These are phyloP conservation scores for Polymixis flavicincta DNA, from an alignment of 2,888 invertebrate species.

Conservation along the genomic window DNA sequence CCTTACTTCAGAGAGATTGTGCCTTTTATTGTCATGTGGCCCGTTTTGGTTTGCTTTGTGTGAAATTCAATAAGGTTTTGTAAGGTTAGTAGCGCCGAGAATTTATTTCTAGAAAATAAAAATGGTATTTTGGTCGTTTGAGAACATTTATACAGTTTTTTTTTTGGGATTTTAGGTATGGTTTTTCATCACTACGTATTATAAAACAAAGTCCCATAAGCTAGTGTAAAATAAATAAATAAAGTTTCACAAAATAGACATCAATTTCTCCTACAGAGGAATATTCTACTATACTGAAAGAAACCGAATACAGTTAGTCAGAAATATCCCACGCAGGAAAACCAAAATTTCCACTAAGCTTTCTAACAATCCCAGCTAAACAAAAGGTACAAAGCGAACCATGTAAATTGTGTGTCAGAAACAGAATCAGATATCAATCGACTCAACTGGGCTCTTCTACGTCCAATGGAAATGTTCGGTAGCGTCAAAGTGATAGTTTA, in stretches of 20 bases:
- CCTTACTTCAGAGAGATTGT: conserved; percentile 60
- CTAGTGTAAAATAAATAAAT: too few species aligned
- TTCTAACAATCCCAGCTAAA: conserved; percentile 24
- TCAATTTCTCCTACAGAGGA: not conserved
- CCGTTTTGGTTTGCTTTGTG: conserved; percentile 46
- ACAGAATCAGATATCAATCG: conserved; percentile 76
- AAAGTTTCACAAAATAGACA: not conserved
- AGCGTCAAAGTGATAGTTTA: conserved; percentile 36
- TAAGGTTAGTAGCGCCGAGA: not conserved
- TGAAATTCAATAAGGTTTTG: conserved; percentile 47
- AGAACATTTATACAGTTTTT: not conserved
- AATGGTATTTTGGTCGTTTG: not conserved
- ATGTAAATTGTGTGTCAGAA: conserved; percentile 65
- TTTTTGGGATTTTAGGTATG: not conserved
- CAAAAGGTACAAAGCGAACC: conserved; percentile 59
- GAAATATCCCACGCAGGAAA: not conserved
- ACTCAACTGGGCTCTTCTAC: conserved; percentile 60
- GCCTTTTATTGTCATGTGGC: conserved; percentile 59
- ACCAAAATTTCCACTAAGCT: conserved; percentile 4
- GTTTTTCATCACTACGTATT: too few species aligned
- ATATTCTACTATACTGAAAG: not conserved
- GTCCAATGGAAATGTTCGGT: conserved; percentile 55
- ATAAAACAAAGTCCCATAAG: too few species aligned
- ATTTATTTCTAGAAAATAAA: not conserved
- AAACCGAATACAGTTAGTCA: not conserved